phyloP scores from a whole-genome alignment of 2,888 invertebrate species.

The Athalia cordata region DNA sequence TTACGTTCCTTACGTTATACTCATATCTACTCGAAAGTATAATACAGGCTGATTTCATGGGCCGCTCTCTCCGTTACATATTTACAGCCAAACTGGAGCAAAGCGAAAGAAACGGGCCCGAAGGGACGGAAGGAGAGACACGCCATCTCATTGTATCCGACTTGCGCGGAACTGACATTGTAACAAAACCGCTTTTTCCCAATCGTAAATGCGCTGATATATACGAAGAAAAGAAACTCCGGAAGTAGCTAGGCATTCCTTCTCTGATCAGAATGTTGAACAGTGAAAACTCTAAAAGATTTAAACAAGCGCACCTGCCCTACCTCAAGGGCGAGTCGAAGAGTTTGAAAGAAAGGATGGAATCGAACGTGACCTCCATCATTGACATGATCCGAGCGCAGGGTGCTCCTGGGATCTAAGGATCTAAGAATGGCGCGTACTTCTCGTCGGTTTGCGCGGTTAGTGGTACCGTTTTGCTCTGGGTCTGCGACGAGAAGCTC shows the following conservation, averaged over 20 bases:
- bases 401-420: not conserved
- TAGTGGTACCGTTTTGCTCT: not conserved
- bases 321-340: conserved; percentile 10
- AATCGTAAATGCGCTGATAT: too few species aligned
- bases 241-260: too few species aligned
- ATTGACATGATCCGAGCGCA: too few species aligned
- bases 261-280: too few species aligned
- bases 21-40: not conserved
- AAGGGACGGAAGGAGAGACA: conserved; percentile 27
- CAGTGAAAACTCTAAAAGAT: too few species aligned
- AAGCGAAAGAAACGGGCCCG: conserved; percentile 27
- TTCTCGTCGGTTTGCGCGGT: not conserved
- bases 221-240: too few species aligned
- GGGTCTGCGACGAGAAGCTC: not conserved
- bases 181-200: too few species aligned
- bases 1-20: not conserved
- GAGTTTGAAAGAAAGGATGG: not conserved
- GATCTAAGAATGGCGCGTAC: not conserved
- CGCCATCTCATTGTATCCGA: conserved; percentile 11
- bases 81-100: conserved; percentile 31
- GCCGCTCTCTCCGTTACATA: conserved; percentile 26
- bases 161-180: too few species aligned
- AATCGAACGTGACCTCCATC: not conserved
- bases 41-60: not conserved
- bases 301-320: not conserved